Evolutionary conservation across 2,797 vertebrate genomes (phyloP).

Genomic region (Malacoraja senta): DNA sequence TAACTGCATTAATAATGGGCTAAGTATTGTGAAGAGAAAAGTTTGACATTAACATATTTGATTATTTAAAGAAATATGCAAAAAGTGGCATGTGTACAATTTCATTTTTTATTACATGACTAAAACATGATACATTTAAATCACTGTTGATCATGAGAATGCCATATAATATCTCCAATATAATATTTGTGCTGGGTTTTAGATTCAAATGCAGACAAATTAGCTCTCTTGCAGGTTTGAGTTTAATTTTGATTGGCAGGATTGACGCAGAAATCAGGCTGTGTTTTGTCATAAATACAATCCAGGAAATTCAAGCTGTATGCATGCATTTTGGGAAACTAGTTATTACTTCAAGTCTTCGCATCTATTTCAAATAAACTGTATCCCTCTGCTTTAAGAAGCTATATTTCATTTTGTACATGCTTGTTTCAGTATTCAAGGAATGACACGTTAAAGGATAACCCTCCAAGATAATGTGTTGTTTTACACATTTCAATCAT

Average conservation of each 20-base stretch:
- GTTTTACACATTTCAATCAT: conserved; percentile 37
- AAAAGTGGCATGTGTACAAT: neutral
- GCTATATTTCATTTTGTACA: neutral
- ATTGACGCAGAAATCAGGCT: neutral
- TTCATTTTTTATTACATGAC: neutral
- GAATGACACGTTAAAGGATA: conserved; percentile 40
- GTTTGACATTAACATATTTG: neutral
- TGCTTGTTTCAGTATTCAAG: conserved; percentile 38
- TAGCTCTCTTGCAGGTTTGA: neutral
- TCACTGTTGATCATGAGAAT: neutral
- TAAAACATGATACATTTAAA: neutral
- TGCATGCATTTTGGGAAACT: conserved; percentile 4
- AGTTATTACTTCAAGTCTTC: neutral
- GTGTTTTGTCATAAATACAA: neutral
- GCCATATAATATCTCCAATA: neutral
- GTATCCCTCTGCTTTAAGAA: neutral
- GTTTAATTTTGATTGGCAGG: neutral
- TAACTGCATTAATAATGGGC: neutral
- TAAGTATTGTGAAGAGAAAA: neutral
- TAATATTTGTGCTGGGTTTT: neutral
- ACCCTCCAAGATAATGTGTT: conserved; percentile 29
- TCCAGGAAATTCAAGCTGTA: conserved; percentile 1
- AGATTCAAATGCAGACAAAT: neutral
- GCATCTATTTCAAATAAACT: neutral
- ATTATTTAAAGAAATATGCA: neutral